Evolutionary conservation across 2,797 vertebrate genomes (phyloP), one percentile per base, ranked within the genome.

Genomic region (Anisognathus igniventris): DNA sequence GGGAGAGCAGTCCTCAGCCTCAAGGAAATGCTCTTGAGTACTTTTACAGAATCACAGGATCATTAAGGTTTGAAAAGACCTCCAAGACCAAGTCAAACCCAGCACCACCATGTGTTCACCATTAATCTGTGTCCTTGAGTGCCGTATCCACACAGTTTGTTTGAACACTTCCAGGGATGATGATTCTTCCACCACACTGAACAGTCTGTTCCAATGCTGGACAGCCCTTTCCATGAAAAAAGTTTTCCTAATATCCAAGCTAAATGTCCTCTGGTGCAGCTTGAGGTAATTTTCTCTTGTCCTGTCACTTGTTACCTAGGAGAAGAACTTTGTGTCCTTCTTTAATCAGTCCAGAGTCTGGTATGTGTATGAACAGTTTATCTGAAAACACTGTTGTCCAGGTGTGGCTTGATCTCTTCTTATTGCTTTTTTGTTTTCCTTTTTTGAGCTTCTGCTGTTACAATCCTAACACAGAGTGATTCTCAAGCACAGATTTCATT

Each of bases 231-330:
- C 33, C 22, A 22, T 53, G 53, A 53, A 47, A 27, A 4, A 4
- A 15, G 5, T 24, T 71, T 77, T 53, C 33, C 9, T 60, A 5
- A 21, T 60, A 51, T 21, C 45, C 19, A 53, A 27, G 6, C 22
- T 72, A 28, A 60, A 53, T 0, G 2, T 77, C 7, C 39, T 33
- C 22, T 72, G 45, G 33, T 30, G 7, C 31, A n/a, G 25, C 30
- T 35, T 67, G 31, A 61, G 30, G 15, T 40, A 0, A 2, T 48
- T 61, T 74, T 48, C 22, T 61, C 18, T 8, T 0, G 0, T 60
- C 7, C 33, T 73, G 12, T 35, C 54, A 7, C 30, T n/a, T 47
- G 6, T 40, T 47, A 42, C 15, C 10, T 35, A 39, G 14, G 30
- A 54, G 22, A 42, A 67, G 62, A 48, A n/a, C 57, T 68, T 54